Conservation (phyloP, 2,797 vertebrate genomes). For the Calcarius lapponicus region DNA sequence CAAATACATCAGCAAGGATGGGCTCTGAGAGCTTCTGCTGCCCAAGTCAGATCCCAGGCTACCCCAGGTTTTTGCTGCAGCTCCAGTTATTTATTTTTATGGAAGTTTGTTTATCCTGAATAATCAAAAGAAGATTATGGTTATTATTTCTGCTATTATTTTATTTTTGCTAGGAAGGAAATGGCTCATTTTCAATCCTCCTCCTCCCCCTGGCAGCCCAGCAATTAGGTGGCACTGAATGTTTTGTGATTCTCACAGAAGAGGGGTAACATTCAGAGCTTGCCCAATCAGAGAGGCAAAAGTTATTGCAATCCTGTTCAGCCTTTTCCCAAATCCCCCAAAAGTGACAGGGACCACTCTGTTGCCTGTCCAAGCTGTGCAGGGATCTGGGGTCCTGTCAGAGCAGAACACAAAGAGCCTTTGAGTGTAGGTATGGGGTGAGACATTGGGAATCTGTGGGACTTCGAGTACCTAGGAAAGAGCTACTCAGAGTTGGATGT, state of each 20-base stretch:
- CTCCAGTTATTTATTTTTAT: conserved; percentile 24
- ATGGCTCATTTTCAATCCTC: not conserved
- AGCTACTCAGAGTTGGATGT: not conserved
- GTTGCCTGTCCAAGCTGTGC: not conserved
- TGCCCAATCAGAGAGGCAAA: not conserved
- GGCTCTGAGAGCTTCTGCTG: not conserved
- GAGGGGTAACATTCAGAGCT: not conserved
- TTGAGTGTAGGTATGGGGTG: accelerated
- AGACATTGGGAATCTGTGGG: accelerated
- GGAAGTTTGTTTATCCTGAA: not conserved
- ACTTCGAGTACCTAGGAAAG: not conserved
- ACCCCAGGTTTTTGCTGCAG: not conserved
- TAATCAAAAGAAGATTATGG: not conserved
- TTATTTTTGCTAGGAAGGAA: conserved; percentile 10
- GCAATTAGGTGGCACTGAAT: not conserved
- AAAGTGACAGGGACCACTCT: not conserved
- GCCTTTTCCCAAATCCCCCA: not conserved
- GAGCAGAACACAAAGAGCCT: not conserved
- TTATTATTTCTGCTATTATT: not conserved
- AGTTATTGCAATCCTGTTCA: not conserved
- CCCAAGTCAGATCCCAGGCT: not conserved
- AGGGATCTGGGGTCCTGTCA: accelerated
- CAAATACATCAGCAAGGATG: not conserved
- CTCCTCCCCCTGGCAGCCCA: not conserved
- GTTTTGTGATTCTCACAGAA: not conserved